Conservation (phyloP, 1,140 invertebrate species). For the Tetramorium simillimum region DNA sequence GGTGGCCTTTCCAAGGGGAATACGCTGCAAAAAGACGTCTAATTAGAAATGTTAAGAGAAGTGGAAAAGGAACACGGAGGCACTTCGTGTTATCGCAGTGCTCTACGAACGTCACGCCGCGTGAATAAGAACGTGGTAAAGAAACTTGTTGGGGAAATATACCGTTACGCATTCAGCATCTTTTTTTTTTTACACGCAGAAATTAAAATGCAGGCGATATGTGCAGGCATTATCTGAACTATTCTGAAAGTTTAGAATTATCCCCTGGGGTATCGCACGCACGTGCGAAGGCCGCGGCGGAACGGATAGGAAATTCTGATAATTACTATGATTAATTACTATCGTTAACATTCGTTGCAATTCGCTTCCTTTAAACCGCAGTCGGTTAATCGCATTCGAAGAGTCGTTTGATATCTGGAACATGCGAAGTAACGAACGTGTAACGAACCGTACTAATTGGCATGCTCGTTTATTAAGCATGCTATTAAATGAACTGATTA, state of each 20-base stretch:
- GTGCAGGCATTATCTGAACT: neutral
- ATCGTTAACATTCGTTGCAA: neutral
- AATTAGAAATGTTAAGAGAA: neutral
- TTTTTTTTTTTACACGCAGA: neutral
- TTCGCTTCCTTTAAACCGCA: neutral
- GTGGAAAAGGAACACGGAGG: neutral
- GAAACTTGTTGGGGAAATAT: neutral
- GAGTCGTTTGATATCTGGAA: neutral
- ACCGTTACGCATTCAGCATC: neutral
- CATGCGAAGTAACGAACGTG: neutral
- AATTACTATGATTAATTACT: slow-evolving; percentile 12
- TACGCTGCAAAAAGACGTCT: neutral
- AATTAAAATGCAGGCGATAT: neutral
- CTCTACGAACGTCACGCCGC: neutral
- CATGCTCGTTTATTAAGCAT: neutral
- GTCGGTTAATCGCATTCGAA: neutral
- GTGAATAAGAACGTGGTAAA: neutral
- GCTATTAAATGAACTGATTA: neutral
- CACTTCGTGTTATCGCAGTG: neutral
- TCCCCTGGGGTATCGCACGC: neutral
- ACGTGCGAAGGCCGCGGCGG: neutral
- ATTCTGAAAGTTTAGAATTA: neutral
- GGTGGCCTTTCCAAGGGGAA: neutral
- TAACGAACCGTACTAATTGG: slow-evolving; percentile 22
- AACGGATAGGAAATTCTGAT: slow-evolving; percentile 9